Base-by-base conservation (phyloP, 92 coral and sea anemone species). In the Palythoa grandis region DNA sequence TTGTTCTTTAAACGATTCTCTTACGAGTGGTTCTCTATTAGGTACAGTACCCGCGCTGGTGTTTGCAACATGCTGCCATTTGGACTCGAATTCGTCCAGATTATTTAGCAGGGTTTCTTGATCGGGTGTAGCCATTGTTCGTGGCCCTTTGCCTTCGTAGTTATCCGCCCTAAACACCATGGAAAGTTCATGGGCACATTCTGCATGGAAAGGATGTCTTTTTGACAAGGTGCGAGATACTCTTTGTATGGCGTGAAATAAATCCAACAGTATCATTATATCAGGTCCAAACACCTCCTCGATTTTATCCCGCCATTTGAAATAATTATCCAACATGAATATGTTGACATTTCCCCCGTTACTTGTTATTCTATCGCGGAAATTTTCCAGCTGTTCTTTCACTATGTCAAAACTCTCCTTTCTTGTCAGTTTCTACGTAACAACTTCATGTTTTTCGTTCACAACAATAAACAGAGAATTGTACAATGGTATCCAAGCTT, bases 171-270 rank as follows among this genome's bases (percentile, higher is more conserved):
- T 70, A 67, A 87, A 87, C 48, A 87, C 86, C 79, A 87, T 68
- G 14, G 70, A 52, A 7, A 82, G 70, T 22, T 87, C 90, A 50
- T 43, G 50, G 50, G 50, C 50, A 43, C 50, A 86, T 65, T 73
- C 74, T 20, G 77, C 57, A 74, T 72, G 70, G 57, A 90, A 80
- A 9, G 77, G 83, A 76, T 90, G 90, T 47, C 53, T 65, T 75
- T 86, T 89, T 37, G 57, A 24, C 71, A 89, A 76, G 16, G 86
- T 68, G 47, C 72, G 74, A 7, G 90, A 82, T 19, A 90, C 66
- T 80, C 92, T 67, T 87, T 90, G 92, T 14, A 83, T 82, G 19
- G 90, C 92, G 82, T 90, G 92, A 70, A 90, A 90, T 4, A 82
- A 50, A 29, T 82, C 91, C 61, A 88, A 75, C 71, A 61, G 52